Evolutionary conservation across 1,140 invertebrate genomes (phyloP), one percentile per base, ranked within the genome.

Genomic region (Fopius arisanus): DNA sequence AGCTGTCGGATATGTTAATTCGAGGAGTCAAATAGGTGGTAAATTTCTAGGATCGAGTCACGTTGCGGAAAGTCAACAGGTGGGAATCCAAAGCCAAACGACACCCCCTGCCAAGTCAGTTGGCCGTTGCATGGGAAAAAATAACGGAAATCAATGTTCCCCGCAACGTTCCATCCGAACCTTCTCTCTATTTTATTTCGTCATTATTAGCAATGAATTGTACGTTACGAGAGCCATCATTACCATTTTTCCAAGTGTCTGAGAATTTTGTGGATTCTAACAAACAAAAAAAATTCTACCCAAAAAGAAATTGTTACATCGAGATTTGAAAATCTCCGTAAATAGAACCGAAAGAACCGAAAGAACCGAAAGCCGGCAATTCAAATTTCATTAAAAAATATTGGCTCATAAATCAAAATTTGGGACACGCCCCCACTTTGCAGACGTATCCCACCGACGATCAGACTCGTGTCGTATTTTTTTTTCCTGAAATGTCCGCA

Each of bases 71-170:
- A 88, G 85, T 87, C 87, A 88, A 88, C 87, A 88, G 87, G 87
- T 88, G 87, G 87, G 86, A 79, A 78, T 81, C 80, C 78, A 74
- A 70, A 72, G 76, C 79, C 74, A 79, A 75, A 75, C 75, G 75
- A 80, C 77, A 81, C 79, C 85, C 86, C 85, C 86, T 84, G 80
- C 81, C 79, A 81, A 84, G 84, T 87, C 86, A 86, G 85, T 84
- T 86, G 85, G 83, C 77, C 80, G 80, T 81, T 84, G 72, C 77
- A 84, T 88, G 87, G 87, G 87, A 88, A 88, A 88, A 88, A 87
- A 82, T 88, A 88, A 88, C 87, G 83, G 86, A 85, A 86, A 85
- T 86, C 84, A 82, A 83, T 85, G 82, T 80, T 75, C 33, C 66
- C 66, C 33, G 71, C 43, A 75, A 48, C 31, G 33, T 26, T 54